Evolutionary conservation across 2,888 invertebrate species (phyloP), one percentile per base, ranked within the genome.

Genomic region (Biston stratarius): DNA sequence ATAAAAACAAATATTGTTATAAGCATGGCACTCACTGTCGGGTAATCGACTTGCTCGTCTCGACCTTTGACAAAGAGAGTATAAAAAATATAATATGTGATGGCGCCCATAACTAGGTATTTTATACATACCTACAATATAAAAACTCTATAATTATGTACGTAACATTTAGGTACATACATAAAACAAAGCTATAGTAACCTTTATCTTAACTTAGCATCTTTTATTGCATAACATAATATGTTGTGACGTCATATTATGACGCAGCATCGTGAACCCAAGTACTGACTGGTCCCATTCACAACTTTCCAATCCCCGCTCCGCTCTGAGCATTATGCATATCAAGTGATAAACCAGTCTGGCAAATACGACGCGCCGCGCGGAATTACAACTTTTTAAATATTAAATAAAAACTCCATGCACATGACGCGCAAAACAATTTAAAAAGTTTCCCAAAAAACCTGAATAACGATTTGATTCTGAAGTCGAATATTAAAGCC

Each of bases 291-390:
- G 48, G 77, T 76, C 84, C 83, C 85, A 82, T 82, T 66, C 55
- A 40, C 78, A 79, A 84, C 87, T 85, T 85, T 88, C 89, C 87
- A 86, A 85, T 80, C 74, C 82, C 87, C 87, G 85, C 74, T 82
- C 86, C 87, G 85, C 71, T 65, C 55, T 53, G n/a, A 62, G 42
- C 49, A 40, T 59, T 36, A 42, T 45, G 49, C 59, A 56, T 47
- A 44, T 61, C 45, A 36, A 55, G 86, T 86, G 86, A 87, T 87
- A 36, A 11, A 15, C 24, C 56, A 10, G 15, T 24, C 24, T 24
- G 11, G 12, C 12, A 6, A 40, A 38, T 34, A 40, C 49, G 61
- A 51, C 44, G 42, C 36, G 36, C 55, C 6, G 12, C 34, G 6
- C 11, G 11, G 11, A 10, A 42, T 11, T 42, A 42, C n/a, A 10